Evolutionary conservation across 2,797 vertebrate species (phyloP), one percentile per base, ranked within the genome.

Genomic region (Thaleichthys pacificus): DNA sequence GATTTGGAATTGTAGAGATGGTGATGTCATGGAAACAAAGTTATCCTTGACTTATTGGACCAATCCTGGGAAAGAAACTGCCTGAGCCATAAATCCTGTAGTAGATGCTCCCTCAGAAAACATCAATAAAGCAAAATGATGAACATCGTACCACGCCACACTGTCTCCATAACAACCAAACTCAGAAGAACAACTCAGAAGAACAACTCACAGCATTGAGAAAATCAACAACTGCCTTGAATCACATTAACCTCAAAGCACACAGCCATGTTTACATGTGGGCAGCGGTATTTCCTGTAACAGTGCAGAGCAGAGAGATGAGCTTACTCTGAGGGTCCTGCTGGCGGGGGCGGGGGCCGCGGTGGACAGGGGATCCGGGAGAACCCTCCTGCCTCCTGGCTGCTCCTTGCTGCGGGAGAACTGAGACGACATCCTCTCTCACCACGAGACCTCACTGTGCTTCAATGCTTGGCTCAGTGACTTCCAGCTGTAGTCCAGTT

Each of bases 291-390:
- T 89, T 85, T 86, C 80, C 84, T 84, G 56, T 68, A n/a, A 75
- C 35, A 70, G 70, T 66, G 77, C 80, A 85, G 71, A 68, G 60
- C 61, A 1, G 61, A 51, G 26, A 56, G 64, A 61, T 24, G 67
- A 57, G 56, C 94, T 95, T 95, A 97, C 96, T 93, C 93, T 93
- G 82, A 92, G 87, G 1, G 93, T 94, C 93, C 92, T 96, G 89
- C 92, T 90, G 68, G 92, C 89, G 42, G 93, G 92, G 78, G 93
- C 87, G 77, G 94, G 91, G 82, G 94, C 32, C 32, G 93, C 78
- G 92, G 86, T 1, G 95, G 92, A 88, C 7, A 94, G 92, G 70
- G 94, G 94, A 78, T 96, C 96, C 77, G 94, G 93, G 75, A 93
- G 90, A 14, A 93, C 86, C 85, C 94, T 96, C 88, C 84, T 87